These are phyloP conservation scores for Carpatolechia fugitivella DNA, from an alignment of 2,888 invertebrate genomes.

Conservation along the genomic window DNA sequence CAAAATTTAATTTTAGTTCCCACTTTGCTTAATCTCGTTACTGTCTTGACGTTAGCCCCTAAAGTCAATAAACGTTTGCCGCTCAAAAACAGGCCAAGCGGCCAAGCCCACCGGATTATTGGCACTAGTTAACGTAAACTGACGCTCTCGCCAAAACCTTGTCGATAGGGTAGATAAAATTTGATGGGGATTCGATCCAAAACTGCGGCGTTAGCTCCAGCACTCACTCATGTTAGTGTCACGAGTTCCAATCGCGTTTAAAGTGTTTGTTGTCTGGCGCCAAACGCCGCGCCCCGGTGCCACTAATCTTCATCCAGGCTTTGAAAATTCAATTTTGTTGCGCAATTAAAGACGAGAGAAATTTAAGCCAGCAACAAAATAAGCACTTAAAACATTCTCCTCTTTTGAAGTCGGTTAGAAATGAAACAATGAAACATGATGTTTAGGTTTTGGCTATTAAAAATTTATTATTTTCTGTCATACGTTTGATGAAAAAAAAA, in stretches of 20 bases:
- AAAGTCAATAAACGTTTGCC: neutral
- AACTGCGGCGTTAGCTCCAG: constrained; percentile 33
- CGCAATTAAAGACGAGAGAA: neutral
- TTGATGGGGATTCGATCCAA: constrained; percentile 53
- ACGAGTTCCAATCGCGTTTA: constrained; percentile 40
- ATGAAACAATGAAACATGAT: too few species aligned
- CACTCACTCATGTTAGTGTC: constrained; percentile 55
- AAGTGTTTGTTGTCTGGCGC: constrained; percentile 33
- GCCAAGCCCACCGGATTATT: too few species aligned
- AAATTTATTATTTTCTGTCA: too few species aligned
- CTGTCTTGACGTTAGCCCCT: constrained; percentile 23
- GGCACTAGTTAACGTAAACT: constrained; percentile 40
- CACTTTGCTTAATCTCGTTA: constrained; percentile 5
- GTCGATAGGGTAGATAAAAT: constrained; percentile 69
- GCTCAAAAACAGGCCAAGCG: constrained; percentile 19
- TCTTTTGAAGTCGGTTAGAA: too few species aligned
- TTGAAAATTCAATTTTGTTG: constrained; percentile 13
- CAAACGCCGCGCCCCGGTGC: constrained; percentile 27
- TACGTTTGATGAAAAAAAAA: too few species aligned
- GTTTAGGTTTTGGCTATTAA: too few species aligned
- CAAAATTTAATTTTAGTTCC: neutral
- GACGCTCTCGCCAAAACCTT: constrained; percentile 58
- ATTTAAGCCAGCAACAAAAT: too few species aligned
- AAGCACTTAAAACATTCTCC: too few species aligned
- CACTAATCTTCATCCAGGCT: constrained; percentile 7